Evolutionary conservation across 2,113 vertebrate genomes (phyloP).

Genomic region (Ciconia stormi): DNA sequence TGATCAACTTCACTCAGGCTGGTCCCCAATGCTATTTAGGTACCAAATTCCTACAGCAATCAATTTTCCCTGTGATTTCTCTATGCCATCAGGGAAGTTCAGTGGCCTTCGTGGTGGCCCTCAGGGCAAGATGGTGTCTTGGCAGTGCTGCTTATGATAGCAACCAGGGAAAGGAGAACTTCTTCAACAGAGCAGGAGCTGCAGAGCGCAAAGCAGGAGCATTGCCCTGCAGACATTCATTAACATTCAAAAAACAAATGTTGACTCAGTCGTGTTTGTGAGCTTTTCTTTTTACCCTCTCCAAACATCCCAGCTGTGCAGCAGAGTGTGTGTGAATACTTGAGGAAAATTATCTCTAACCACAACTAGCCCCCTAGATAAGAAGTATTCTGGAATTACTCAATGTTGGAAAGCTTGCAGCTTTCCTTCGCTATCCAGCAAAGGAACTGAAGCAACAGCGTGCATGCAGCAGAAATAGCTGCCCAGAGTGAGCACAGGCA

Average conservation of each 20-base stretch:
- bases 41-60: background rate
- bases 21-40: background rate
- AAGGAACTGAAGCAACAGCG: background rate
- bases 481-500: background rate
- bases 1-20: background rate
- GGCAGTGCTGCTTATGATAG: background rate
- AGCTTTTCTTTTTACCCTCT: constrained; percentile 42
- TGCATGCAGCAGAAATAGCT: background rate
- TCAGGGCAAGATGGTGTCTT: background rate
- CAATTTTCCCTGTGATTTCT: background rate
- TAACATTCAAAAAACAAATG: constrained; percentile 33
- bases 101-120: background rate
- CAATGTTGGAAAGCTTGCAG: background rate
- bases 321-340: background rate
- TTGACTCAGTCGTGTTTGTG: background rate
- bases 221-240: background rate
- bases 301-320: constrained; percentile 38
- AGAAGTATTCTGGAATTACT: background rate
- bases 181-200: background rate
- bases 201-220: background rate
- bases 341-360: constrained; percentile 11
- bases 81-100: fast-evolving
- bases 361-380: background rate
- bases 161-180: background rate
- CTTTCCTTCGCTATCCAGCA: background rate